These are phyloP conservation scores for Agrenia bidenticulata DNA, from an alignment of 2,888 invertebrate species.

Conservation along the genomic window DNA sequence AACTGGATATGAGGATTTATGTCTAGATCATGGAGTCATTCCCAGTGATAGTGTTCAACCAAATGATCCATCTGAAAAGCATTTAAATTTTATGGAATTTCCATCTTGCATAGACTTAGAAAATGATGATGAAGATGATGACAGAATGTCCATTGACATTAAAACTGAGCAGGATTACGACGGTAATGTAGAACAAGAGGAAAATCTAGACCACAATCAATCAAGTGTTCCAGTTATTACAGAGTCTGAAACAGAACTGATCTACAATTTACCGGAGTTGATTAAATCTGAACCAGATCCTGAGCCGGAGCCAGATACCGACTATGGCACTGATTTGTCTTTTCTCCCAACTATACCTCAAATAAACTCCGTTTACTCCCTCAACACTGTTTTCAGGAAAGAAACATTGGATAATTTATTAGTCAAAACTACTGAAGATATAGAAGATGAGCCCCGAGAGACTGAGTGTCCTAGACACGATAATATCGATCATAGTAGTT, in stretches of 20 bases:
- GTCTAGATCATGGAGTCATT: neutral
- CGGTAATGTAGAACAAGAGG: neutral
- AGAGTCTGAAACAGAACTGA: no score
- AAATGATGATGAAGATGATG: slow-evolving; percentile 1
- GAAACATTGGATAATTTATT: neutral
- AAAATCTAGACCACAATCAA: neutral
- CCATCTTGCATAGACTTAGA: neutral
- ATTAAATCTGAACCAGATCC: no score
- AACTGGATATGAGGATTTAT: neutral
- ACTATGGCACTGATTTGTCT: slow-evolving; percentile 2
- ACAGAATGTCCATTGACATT: slow-evolving; percentile 10
- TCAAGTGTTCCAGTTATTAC: no score
- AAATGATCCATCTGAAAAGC: no score
- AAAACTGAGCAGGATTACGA: slow-evolving; percentile 9
- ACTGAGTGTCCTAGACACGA: neutral
- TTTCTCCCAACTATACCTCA: slow-evolving; percentile 6
- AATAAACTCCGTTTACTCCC: neutral
- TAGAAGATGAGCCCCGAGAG: neutral
- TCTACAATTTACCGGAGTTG: no score
- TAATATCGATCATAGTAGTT: neutral
- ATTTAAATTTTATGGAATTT: neutral
- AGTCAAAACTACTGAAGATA: neutral
- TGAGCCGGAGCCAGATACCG: neutral
- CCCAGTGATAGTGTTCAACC: neutral
- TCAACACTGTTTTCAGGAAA: neutral